Percentiles rank a stretch among this genome's conserved stretches.
phyloP scores from a whole-genome alignment of 2,797 vertebrate genomes.

The Spheniscus humboldti region DNA sequence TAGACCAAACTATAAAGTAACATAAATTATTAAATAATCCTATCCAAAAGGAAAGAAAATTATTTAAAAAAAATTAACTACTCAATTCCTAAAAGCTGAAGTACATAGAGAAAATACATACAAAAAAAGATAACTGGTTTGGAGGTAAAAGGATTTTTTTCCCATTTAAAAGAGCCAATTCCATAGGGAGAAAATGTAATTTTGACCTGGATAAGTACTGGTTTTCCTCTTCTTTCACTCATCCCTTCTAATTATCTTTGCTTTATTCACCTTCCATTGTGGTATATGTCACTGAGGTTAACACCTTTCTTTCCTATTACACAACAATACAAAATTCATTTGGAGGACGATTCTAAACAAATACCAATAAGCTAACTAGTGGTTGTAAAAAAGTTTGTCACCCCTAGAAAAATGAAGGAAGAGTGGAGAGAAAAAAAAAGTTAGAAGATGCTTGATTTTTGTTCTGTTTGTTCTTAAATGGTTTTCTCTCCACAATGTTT shows the following conservation, averaged over 20 bases:
- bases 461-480: neutral
- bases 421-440: neutral
- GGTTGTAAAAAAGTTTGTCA: neutral
- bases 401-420: neutral
- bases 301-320: neutral
- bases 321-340: neutral
- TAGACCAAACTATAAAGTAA: neutral
- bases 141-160: neutral
- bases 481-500: neutral
- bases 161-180: neutral
- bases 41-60: neutral
- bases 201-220: neutral
- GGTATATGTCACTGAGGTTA: neutral
- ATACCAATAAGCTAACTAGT: neutral
- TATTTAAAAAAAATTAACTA: neutral
- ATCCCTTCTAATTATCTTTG: neutral
- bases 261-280: neutral
- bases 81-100: neutral
- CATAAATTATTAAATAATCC: neutral
- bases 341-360: neutral
- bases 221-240: neutral
- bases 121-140: neutral
- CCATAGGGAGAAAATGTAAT: neutral
- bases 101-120: neutral
- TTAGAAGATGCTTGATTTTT: neutral